Evolutionary conservation across 1,140 invertebrate genomes (phyloP).

Genomic region (fruit fly (Drosophila melanogaster)): Release_6_plus_ISO1_MT NC_004354.4:6016501-6017000

Average conservation of each 20-base stretch:
- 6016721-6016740: constrained; percentile 27
- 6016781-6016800: constrained; percentile 62
- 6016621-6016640: constrained; percentile 43
- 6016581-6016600: constrained; percentile 74
- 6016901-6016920: constrained; percentile 20
- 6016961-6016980: constrained; percentile 81
- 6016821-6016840: background rate
- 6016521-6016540: too few species aligned
- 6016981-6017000: constrained; percentile 76
- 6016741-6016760: constrained; percentile 80
- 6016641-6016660: constrained; percentile 22
- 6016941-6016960: constrained; percentile 81
- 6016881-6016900: background rate
- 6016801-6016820: constrained; percentile 4
- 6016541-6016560: background rate
- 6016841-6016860: background rate
- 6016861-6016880: background rate
- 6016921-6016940: constrained; percentile 49
- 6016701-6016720: background rate
- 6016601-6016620: constrained; percentile 69
- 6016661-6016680: background rate
- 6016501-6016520: background rate
- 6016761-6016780: constrained; percentile 73
- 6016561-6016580: constrained; percentile 40
- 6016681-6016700: constrained; percentile 4